Evolutionary conservation across 2,113 vertebrate species (phyloP), one percentile per base, ranked within the genome.

Genomic region (Percina caprodes): DNA sequence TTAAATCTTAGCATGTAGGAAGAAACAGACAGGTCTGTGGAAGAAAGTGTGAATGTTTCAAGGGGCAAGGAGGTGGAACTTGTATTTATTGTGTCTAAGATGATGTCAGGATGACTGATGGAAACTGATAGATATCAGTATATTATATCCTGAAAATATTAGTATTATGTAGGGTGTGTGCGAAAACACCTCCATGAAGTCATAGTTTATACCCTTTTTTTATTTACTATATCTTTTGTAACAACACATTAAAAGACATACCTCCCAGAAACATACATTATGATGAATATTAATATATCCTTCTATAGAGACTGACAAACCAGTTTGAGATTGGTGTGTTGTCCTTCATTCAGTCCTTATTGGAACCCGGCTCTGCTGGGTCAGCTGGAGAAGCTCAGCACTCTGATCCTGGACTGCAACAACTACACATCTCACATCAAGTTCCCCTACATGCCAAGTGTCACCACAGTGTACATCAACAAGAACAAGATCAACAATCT

Each of bases 401-500:
- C 94, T 54, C 92, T 96, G 59, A 93, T 95, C 72, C 91, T 96
- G 91, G 95, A 95, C 86, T 88, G 93, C 59, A 95, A 96, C 90
- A 93, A 86, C 82, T 96, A 95, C 89, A 94, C 84, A 3, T 88
- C 94, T 18, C 95, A 95, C 42, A 90, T 95, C 19, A 95, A 94
- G 85, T 95, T 96, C 58, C 94, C 95, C 71, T 95, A 89, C 89
- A 94, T 96, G 94, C 90, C 93, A 0, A 93, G 91, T 2, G 51
- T 95, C 80, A 95, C 92, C 86, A 91, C 93, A 0, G 10, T 96
- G 72, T 95, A 92, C 91, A 91, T 96, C 93, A 96, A 95, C 92
- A 95, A 95, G 85, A 96, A 95, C 94, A 93, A 90, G 73, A 92
- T 96, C 74, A 89, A 88, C 85, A 95, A 96, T 52, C 90, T 96